Conservation (phyloP, 2,113 vertebrate genomes). For the Chaetodon auriga region DNA sequence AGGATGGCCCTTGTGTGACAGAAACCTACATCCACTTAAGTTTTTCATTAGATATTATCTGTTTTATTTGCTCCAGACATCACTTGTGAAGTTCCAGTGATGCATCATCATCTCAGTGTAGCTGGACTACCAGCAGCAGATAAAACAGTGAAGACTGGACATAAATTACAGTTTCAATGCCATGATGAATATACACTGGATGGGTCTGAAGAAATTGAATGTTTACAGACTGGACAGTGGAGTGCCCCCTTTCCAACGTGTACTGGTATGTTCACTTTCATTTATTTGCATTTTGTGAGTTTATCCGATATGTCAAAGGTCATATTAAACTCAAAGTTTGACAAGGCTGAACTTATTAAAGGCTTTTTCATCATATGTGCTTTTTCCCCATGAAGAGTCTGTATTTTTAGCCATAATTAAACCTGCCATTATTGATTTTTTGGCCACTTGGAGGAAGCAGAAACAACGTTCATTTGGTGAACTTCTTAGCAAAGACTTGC, state of each 20-base stretch:
- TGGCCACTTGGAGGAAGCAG: neutral
- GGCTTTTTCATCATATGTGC: neutral
- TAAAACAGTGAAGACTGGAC: constrained; percentile 77
- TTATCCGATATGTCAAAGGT: neutral
- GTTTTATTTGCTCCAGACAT: constrained; percentile 25
- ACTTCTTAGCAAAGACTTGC: neutral
- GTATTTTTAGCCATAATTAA: neutral
- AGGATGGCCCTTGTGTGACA: neutral
- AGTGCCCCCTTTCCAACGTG: constrained; percentile 81
- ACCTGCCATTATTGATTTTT: neutral
- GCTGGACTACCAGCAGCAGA: constrained; percentile 42
- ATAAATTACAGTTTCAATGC: constrained; percentile 85
- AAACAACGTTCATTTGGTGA: neutral
- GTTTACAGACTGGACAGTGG: constrained; percentile 84
- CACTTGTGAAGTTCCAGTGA: constrained; percentile 68
- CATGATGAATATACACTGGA: constrained; percentile 55
- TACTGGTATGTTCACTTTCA: constrained; percentile 76
- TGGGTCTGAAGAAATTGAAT: constrained; percentile 80
- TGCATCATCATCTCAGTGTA: constrained; percentile 65
- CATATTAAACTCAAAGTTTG: neutral
- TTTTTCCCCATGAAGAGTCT: neutral
- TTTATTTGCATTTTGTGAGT: neutral
- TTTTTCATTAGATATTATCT: neutral
- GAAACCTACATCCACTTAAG: neutral
- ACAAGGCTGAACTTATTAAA: neutral